Evolutionary conservation across 2,113 vertebrate species (phyloP).

Genomic region (Pongo abelii): DNA sequence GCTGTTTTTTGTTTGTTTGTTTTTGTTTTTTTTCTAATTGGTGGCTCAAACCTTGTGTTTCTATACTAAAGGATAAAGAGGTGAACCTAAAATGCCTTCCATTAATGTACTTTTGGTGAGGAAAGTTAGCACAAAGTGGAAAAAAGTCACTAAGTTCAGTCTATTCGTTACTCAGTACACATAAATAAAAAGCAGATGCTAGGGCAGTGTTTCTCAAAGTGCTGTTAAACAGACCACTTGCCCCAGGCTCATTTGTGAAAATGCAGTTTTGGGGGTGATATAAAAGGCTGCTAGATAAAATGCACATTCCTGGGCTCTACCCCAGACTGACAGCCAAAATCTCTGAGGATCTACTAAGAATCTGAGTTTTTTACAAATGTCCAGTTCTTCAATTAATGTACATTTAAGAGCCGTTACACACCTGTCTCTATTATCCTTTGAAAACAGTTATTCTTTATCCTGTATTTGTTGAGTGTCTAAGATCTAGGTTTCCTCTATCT

Average conservation of each 20-base stretch:
- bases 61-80: neutral
- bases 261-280: rapidly evolving
- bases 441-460: neutral
- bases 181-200: neutral
- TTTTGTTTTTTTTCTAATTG: neutral
- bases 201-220: neutral
- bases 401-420: neutral
- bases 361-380: neutral
- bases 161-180: neutral
- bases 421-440: neutral
- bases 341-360: neutral
- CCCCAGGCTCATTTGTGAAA: neutral
- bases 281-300: neutral
- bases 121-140: neutral
- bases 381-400: neutral
- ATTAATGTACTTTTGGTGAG: neutral
- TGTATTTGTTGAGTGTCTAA: neutral
- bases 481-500: neutral
- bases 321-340: neutral
- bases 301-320: neutral
- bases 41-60: neutral
- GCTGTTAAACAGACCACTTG: neutral
- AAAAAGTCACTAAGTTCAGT: neutral
- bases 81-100: neutral
- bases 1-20: neutral